These are phyloP conservation scores for Spodoptera frugiperda DNA, from an alignment of 1,140 invertebrate species.

Conservation along the genomic window DNA sequence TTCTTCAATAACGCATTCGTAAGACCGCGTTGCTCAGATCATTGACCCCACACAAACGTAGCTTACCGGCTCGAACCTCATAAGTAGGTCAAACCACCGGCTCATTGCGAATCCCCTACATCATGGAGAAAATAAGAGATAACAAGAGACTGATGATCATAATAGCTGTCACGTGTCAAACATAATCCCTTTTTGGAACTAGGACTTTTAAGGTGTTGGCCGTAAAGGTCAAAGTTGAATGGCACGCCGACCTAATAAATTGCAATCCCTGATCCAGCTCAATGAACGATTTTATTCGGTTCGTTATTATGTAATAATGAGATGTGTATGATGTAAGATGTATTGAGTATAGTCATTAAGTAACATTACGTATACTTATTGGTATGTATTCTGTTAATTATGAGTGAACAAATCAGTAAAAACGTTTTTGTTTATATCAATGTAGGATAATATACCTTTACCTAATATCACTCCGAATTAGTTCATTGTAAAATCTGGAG, in stretches of 20 bases:
- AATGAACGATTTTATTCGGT: slow-evolving; percentile 18
- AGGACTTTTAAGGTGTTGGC: neutral
- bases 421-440: no score
- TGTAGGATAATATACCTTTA: no score
- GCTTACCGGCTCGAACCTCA: neutral
- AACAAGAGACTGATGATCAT: neutral
- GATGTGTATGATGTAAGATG: neutral
- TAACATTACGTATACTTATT: no score
- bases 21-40: neutral
- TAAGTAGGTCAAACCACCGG: slow-evolving; percentile 31
- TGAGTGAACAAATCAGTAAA: no score
- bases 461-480: no score
- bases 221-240: slow-evolving; percentile 25
- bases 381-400: no score
- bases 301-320: slow-evolving; percentile 15
- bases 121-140: neutral
- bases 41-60: slow-evolving; percentile 12
- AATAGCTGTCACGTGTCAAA: neutral
- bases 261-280: neutral
- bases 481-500: no score
- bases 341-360: no score
- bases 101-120: slow-evolving; percentile 6
- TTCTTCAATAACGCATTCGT: slow-evolving; percentile 33
- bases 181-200: neutral
- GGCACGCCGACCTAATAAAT: neutral